These are phyloP conservation scores for Siphamia tubifer DNA, from an alignment of 2,113 vertebrate species.

Conservation along the genomic window DNA sequence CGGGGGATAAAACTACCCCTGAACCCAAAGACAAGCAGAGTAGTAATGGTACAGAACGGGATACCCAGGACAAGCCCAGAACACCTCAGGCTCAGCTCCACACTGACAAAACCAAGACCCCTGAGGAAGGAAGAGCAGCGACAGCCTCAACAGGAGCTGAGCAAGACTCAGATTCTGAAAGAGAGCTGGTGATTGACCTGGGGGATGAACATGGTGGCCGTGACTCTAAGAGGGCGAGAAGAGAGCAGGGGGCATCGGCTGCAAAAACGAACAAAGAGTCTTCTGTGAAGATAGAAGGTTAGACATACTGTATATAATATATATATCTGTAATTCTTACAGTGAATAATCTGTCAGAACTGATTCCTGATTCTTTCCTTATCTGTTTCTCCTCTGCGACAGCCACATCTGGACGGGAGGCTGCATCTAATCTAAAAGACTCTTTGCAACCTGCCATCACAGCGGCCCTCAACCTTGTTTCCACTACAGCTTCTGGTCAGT, in stretches of 20 bases:
- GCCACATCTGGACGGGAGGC: conserved; percentile 77
- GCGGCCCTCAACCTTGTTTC: conserved; percentile 70
- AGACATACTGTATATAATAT: background rate
- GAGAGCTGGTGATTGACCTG: conserved; percentile 96
- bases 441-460: conserved; percentile 79
- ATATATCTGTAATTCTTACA: background rate
- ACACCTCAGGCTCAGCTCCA: conserved; percentile 71
- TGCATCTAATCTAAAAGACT: conserved; percentile 78
- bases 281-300: conserved; percentile 85
- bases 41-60: conserved; percentile 80
- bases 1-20: conserved; percentile 78
- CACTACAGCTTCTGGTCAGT: conserved; percentile 65
- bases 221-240: conserved; percentile 88
- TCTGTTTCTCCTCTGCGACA: conserved; percentile 76
- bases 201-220: conserved; percentile 91
- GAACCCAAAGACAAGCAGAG: conserved; percentile 85
- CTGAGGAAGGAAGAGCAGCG: conserved; percentile 85
- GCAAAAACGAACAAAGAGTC: conserved; percentile 80
- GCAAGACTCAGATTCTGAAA: conserved; percentile 95
- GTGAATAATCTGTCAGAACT: no score
- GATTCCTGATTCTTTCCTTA: conserved; percentile 67
- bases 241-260: conserved; percentile 73
- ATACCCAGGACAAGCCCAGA: conserved; percentile 85
- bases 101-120: conserved; percentile 85
- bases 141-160: conserved; percentile 67